Evolutionary conservation across 2,113 vertebrate species (phyloP).

Genomic region (Oophaga pumilio): DNA sequence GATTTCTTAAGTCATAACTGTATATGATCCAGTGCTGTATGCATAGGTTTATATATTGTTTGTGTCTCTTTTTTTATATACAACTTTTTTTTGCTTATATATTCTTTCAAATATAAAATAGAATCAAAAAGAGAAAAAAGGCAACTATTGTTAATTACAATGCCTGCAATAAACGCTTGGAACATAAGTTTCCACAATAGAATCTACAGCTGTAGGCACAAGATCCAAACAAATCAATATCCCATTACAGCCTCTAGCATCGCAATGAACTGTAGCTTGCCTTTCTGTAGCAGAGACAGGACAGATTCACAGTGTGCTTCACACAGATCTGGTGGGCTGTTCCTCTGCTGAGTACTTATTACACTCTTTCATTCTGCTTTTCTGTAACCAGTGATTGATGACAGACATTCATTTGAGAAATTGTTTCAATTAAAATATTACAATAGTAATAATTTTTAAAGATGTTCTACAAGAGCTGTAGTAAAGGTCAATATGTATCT

Average conservation of each 20-base stretch:
- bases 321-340: slow-evolving; percentile 31
- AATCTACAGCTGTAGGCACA: slow-evolving; percentile 79
- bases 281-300: slow-evolving; percentile 48
- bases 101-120: background rate
- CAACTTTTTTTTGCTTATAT: background rate
- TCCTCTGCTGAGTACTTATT: slow-evolving; percentile 61
- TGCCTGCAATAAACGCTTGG: slow-evolving; percentile 70
- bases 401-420: slow-evolving; percentile 53
- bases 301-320: slow-evolving; percentile 56
- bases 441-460: slow-evolving; percentile 70
- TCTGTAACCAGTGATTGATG: slow-evolving; percentile 22
- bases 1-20: too few relatives aligned
- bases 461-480: slow-evolving; percentile 67
- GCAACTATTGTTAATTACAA: slow-evolving; percentile 60
- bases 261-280: slow-evolving; percentile 53
- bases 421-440: slow-evolving; percentile 67
- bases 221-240: slow-evolving; percentile 94
- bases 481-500: slow-evolving; percentile 75
- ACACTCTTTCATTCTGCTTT: slow-evolving; percentile 59
- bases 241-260: slow-evolving; percentile 75
- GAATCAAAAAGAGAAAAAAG: background rate
- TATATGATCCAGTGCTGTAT: too few relatives aligned
- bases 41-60: background rate
- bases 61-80: background rate
- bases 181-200: slow-evolving; percentile 85